phyloP scores from a whole-genome alignment of 2,797 vertebrate genomes.

The Platalea minor region DNA sequence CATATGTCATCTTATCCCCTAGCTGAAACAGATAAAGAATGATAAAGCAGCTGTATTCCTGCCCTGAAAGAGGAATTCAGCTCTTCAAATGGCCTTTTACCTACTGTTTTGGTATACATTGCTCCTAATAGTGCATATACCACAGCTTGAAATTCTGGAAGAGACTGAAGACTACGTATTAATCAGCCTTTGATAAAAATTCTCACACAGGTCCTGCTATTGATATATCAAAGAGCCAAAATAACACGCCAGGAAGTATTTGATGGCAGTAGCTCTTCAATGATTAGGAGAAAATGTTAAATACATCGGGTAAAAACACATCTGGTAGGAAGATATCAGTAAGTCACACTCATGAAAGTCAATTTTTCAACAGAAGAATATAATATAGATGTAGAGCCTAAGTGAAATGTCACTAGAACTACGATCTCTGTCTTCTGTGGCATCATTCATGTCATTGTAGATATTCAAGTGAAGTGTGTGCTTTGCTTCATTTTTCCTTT shows the following conservation, averaged over 20 bases:
- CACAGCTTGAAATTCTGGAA: neutral
- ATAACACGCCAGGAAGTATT: neutral
- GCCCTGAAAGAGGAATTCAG: neutral
- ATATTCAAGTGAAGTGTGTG: neutral
- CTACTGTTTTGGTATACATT: neutral
- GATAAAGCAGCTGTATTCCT: neutral
- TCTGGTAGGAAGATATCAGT: neutral
- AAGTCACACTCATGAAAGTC: neutral
- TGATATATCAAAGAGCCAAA: neutral
- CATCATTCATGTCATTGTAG: slow-evolving; percentile 5
- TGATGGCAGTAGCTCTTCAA: neutral
- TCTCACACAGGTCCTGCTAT: neutral
- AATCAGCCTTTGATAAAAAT: slow-evolving; percentile 4
- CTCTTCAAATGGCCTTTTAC: neutral
- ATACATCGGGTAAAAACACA: neutral
- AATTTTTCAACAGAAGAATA: neutral
- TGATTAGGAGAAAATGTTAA: slow-evolving; percentile 6
- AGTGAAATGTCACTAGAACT: neutral
- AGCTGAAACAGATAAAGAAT: neutral
- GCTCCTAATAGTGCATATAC: neutral
- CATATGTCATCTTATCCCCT: neutral
- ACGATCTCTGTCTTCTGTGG: neutral
- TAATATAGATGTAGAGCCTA: neutral
- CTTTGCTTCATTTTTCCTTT: slow-evolving; percentile 1
- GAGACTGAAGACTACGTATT: neutral